These are phyloP conservation scores for Eudasyphora cyanicolor DNA, from an alignment of 2,888 invertebrate genomes.

Conservation along the genomic window DNA sequence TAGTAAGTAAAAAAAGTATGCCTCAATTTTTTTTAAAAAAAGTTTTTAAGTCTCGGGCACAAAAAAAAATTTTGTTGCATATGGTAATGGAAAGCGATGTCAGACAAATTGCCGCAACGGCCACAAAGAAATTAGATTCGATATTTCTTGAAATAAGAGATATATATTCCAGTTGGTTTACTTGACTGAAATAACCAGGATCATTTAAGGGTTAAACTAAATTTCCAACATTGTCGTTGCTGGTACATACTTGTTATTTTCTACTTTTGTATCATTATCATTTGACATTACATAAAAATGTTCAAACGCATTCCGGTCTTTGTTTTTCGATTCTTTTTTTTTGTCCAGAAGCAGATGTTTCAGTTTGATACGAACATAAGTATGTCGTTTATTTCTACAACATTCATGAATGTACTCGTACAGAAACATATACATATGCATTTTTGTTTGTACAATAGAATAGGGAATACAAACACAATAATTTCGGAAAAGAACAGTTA, in stretches of 20 bases:
- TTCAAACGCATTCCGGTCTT: slow-evolving; percentile 15
- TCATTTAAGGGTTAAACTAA: slow-evolving; percentile 4
- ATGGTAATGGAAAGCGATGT: no score
- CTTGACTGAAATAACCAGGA: no score
- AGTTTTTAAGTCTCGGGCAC: no score
- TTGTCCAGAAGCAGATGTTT: slow-evolving; percentile 14
- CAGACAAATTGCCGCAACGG: no score
- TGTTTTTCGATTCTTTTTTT: slow-evolving; percentile 1
- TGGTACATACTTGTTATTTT: background rate
- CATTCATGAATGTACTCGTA: slow-evolving; percentile 3
- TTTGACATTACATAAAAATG: slow-evolving; percentile 34
- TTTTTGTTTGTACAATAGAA: background rate
- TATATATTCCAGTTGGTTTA: no score
- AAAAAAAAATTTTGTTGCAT: no score
- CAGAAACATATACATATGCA: background rate
- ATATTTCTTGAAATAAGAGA: background rate
- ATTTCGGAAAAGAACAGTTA: background rate
- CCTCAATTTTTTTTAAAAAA: no score
- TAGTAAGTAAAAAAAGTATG: no score
- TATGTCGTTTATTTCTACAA: background rate
- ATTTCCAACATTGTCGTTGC: background rate
- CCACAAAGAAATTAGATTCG: no score
- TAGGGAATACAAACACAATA: no score
- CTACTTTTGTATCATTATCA: slow-evolving; percentile 18
- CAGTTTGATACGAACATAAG: slow-evolving; percentile 18